Evolutionary conservation across 2,113 vertebrate genomes (phyloP).

Genomic region (Ardeotis arabs): DNA sequence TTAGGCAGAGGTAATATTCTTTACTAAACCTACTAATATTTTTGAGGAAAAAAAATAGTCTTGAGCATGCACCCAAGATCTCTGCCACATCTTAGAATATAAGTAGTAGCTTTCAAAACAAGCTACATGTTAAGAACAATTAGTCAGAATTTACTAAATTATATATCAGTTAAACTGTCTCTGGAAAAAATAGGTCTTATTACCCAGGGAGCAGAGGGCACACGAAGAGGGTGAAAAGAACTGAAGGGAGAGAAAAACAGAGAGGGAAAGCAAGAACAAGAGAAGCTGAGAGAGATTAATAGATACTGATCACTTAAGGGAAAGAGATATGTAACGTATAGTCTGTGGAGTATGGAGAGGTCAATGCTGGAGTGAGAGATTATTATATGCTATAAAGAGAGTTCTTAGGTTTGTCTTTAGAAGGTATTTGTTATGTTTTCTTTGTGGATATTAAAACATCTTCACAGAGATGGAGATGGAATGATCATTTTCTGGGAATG

Average conservation of each 20-base stretch:
- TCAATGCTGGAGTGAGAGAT: neutral
- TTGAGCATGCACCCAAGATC: neutral
- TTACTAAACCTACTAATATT: neutral
- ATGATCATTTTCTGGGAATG: neutral
- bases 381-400: neutral
- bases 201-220: neutral
- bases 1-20: neutral
- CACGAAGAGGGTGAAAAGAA: neutral
- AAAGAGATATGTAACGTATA: fast-evolving
- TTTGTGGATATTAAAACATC: neutral
- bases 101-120: neutral
- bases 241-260: neutral
- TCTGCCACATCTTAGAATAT: neutral
- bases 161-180: neutral
- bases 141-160: neutral
- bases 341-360: neutral
- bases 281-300: neutral
- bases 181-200: neutral
- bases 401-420: neutral
- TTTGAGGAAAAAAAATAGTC: neutral
- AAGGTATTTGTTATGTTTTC: neutral
- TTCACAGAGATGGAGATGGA: neutral
- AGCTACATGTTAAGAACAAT: neutral
- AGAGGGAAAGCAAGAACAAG: neutral
- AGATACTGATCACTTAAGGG: neutral